These are phyloP conservation scores for Phacellophora camtschatica DNA, from an alignment of 30 jellyfish, hydroid and myxozoan genomes.

Conservation along the genomic window DNA sequence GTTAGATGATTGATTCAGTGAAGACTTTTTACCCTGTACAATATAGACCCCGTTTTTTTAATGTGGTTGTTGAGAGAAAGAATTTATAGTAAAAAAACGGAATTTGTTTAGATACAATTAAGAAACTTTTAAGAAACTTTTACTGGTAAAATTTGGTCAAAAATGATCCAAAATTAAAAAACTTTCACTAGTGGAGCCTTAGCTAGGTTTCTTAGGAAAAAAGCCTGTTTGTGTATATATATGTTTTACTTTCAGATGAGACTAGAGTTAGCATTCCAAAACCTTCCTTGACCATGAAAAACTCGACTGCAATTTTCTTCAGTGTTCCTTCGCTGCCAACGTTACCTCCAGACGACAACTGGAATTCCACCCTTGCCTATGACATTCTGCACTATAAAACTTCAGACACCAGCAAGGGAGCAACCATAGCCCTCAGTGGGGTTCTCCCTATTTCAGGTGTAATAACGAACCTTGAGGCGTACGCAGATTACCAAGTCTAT, in stretches of 20 bases:
- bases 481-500: slow-evolving; percentile 23
- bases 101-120: too few relatives aligned
- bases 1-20: too few relatives aligned
- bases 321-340: neutral
- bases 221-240: too few relatives aligned
- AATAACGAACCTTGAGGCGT: slow-evolving; percentile 3
- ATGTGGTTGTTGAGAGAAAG: too few relatives aligned
- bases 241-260: neutral
- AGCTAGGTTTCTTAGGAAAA: too few relatives aligned
- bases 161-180: too few relatives aligned
- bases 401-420: neutral
- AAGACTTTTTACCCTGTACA: too few relatives aligned
- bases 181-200: too few relatives aligned
- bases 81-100: too few relatives aligned
- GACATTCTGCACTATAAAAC: slow-evolving; percentile 6
- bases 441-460: neutral
- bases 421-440: slow-evolving; percentile 15
- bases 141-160: too few relatives aligned
- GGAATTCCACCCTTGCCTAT: neutral
- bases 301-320: slow-evolving; percentile 10
- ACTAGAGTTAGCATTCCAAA: neutral
- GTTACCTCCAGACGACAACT: slow-evolving; percentile 1
- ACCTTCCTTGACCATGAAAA: neutral
- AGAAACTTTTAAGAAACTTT: too few relatives aligned
- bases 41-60: too few relatives aligned